phyloP scores from a whole-genome alignment of 2,888 invertebrate species.

The Bhutanitis thaidina region DNA sequence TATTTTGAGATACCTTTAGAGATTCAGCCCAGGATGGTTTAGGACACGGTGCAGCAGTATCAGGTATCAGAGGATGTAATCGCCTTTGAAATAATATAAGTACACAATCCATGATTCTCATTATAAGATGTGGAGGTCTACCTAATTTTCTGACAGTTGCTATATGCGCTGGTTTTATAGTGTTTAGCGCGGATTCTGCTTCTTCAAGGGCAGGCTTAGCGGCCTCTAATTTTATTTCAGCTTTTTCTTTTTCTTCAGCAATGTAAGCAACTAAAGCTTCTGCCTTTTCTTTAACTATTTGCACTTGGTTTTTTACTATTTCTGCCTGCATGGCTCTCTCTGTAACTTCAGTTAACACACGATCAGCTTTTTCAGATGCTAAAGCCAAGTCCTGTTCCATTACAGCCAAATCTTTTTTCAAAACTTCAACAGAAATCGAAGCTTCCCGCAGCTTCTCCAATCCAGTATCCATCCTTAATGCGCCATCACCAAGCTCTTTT shows the following conservation, averaged over 20 bases:
- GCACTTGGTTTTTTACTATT: constrained; percentile 96
- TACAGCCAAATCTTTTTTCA: constrained; percentile 94
- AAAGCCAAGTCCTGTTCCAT: constrained; percentile 97
- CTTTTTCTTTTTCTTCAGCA: constrained; percentile 93
- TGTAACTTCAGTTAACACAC: constrained; percentile 93
- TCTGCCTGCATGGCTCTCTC: constrained; percentile 97
- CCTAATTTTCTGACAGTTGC: constrained; percentile 96
- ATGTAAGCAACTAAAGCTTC: constrained; percentile 92
- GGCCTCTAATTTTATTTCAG: constrained; percentile 95
- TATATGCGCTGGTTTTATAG: constrained; percentile 98
- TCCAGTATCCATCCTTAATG: constrained; percentile 96
- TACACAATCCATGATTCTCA: constrained; percentile 99
- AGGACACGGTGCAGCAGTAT: constrained; percentile 89
- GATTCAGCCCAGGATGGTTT: constrained; percentile 99
- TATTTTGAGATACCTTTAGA: constrained; percentile 82
- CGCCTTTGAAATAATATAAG: constrained; percentile 94
- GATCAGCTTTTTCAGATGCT: constrained; percentile 95
- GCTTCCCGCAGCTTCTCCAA: constrained; percentile 97
- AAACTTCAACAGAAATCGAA: constrained; percentile 93
- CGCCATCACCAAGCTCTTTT: constrained; percentile 93
- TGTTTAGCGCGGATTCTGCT: constrained; percentile 96
- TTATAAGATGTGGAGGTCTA: constrained; percentile 96
- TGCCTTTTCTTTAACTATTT: constrained; percentile 97
- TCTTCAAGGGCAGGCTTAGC: constrained; percentile 97
- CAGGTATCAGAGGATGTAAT: constrained; percentile 89